These are phyloP conservation scores for Diachasma alloeum DNA, from an alignment of 1,140 invertebrate genomes.

Conservation along the genomic window DNA sequence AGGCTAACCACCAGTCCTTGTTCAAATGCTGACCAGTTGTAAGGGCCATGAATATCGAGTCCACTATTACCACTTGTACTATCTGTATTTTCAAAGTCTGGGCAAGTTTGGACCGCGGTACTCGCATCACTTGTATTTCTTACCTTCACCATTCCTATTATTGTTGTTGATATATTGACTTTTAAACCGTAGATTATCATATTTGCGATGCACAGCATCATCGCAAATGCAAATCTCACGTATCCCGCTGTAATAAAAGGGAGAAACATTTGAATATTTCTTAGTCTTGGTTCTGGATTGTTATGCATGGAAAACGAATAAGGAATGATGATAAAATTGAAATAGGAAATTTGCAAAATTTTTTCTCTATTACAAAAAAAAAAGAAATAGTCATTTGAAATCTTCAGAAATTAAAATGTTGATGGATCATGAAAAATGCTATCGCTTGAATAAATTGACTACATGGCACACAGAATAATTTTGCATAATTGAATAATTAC, in stretches of 20 bases:
- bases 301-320: no score
- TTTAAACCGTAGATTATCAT: slow-evolving; percentile 85
- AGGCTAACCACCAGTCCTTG: slow-evolving; percentile 79
- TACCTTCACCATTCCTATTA: slow-evolving; percentile 87
- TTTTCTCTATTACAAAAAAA: no score
- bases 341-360: no score
- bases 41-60: slow-evolving; percentile 72
- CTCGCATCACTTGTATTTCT: slow-evolving; percentile 58
- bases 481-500: no score
- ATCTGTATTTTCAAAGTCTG: slow-evolving; percentile 30
- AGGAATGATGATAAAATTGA: no score
- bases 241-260: slow-evolving; percentile 35
- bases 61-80: neutral
- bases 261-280: neutral
- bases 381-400: no score
- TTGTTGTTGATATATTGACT: slow-evolving; percentile 85
- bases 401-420: no score
- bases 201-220: slow-evolving; percentile 63
- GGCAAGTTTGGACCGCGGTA: slow-evolving; percentile 49
- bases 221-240: slow-evolving; percentile 54
- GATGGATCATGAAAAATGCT: no score
- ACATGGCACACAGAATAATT: no score
- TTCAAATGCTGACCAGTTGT: slow-evolving; percentile 71
- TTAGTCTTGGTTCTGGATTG: neutral
- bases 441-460: no score